A percentile compares a stretch with the other conserved stretches of the same genome.
Conservation (phyloP, 1,140 invertebrate genomes). For the Druon quercuslanigerum region DNA sequence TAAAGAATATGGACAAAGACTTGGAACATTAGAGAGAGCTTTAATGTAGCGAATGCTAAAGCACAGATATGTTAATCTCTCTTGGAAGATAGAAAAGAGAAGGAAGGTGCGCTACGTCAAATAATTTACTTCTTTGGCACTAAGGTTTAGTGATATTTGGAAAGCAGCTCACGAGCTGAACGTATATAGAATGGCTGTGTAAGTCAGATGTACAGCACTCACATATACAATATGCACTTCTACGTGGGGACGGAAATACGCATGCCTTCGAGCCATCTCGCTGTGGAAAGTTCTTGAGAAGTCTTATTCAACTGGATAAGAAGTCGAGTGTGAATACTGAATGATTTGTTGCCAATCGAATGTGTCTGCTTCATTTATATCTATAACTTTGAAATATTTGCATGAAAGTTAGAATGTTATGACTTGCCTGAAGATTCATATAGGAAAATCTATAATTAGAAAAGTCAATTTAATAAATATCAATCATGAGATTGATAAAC, state of each 20-base stretch:
- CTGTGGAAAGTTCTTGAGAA: conserved; percentile 61
- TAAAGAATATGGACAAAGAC: conserved; percentile 34
- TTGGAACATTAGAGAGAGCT: not conserved
- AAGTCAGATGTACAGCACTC: conserved; percentile 20
- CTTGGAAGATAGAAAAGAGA: conserved; percentile 38
- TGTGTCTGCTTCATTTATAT: conserved; percentile 39
- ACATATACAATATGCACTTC: conserved; percentile 45
- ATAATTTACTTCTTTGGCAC: conserved; percentile 62
- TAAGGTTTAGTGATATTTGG: conserved; percentile 53
- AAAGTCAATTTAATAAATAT: no score
- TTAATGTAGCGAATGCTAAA: conserved; percentile 26
- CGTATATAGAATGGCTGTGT: conserved; percentile 41
- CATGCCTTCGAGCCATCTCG: conserved; percentile 45
- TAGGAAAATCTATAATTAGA: no score
- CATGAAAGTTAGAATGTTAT: not conserved
- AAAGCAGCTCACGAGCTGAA: conserved; percentile 52
- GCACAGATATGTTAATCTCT: conserved; percentile 47
- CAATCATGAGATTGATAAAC: no score
- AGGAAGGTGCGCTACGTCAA: conserved; percentile 53
- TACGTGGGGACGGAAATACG: conserved; percentile 56
- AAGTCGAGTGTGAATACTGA: conserved; percentile 61
- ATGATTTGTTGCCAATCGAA: conserved; percentile 71
- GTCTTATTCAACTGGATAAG: conserved; percentile 68
- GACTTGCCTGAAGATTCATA: no score
- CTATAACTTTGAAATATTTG: not conserved